Percentiles rank a stretch among this genome's conserved stretches.
Conservation (phyloP, 2,888 invertebrate species). For the Teinopalpus imperialis region DNA sequence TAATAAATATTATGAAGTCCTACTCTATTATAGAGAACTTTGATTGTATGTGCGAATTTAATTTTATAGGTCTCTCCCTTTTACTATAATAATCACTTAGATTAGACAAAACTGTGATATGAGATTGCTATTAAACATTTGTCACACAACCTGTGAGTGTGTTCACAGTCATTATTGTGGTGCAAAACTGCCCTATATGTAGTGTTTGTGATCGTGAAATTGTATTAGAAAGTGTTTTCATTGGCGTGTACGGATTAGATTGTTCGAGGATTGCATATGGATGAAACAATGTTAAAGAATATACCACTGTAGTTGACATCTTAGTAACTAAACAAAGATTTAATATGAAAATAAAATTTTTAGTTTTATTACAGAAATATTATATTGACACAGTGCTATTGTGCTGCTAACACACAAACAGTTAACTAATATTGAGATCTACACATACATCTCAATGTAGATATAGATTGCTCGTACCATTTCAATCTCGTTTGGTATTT, state of each 20-base stretch:
- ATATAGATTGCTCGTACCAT: too few species aligned
- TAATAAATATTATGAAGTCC: too few species aligned
- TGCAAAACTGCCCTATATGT: constrained; percentile 1
- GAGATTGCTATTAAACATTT: constrained; percentile 38
- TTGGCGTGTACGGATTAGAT: not conserved
- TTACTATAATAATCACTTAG: constrained; percentile 30
- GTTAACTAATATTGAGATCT: too few species aligned
- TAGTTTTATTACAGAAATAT: too few species aligned
- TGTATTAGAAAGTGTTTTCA: not conserved
- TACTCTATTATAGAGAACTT: not conserved
- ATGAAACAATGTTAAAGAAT: not conserved
- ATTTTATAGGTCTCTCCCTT: constrained; percentile 23
- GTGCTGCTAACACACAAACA: not conserved
- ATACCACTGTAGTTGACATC: not conserved
- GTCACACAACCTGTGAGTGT: constrained; percentile 7
- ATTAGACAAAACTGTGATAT: constrained; percentile 58
- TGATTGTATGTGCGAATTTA: constrained; percentile 6
- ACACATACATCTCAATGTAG: too few species aligned
- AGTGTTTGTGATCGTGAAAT: constrained; percentile 8
- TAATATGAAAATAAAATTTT: too few species aligned
- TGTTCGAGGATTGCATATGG: not conserved
- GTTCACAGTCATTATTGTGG: constrained; percentile 2
- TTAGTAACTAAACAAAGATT: not conserved
- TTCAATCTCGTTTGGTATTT: too few species aligned
- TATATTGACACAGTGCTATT: too few species aligned